These are phyloP conservation scores for Furcifer pardalis DNA, from an alignment of 2,797 vertebrate species.

Conservation along the genomic window DNA sequence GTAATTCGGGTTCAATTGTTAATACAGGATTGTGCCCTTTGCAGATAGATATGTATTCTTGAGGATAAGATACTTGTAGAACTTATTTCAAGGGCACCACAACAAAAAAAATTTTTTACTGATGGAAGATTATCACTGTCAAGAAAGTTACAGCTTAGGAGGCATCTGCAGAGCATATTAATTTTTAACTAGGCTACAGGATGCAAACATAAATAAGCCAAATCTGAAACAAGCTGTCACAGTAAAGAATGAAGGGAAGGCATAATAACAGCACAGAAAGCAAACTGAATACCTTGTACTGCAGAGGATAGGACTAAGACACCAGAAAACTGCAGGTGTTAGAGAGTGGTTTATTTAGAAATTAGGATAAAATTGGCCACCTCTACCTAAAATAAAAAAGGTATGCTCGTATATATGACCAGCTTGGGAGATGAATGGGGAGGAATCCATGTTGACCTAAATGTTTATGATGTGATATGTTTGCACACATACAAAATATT, in stretches of 20 bases:
- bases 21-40: background rate
- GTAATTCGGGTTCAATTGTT: background rate
- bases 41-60: background rate
- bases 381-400: background rate
- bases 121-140: background rate
- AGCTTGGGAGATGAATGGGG: background rate
- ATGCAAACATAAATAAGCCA: background rate
- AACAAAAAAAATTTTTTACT: background rate
- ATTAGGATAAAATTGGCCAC: background rate
- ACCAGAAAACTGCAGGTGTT: background rate
- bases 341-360: background rate
- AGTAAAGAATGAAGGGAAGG: background rate
- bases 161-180: background rate
- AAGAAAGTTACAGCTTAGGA: background rate
- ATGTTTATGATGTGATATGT: background rate
- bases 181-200: background rate
- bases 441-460: background rate
- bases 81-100: background rate
- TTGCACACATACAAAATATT: background rate
- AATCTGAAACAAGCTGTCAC: background rate
- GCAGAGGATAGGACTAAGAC: background rate
- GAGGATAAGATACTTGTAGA: background rate
- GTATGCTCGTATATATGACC: background rate
- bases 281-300: background rate
- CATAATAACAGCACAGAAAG: background rate